phyloP scores from a whole-genome alignment of 2,888 invertebrate species.

The Meiosimyza platycephala region DNA sequence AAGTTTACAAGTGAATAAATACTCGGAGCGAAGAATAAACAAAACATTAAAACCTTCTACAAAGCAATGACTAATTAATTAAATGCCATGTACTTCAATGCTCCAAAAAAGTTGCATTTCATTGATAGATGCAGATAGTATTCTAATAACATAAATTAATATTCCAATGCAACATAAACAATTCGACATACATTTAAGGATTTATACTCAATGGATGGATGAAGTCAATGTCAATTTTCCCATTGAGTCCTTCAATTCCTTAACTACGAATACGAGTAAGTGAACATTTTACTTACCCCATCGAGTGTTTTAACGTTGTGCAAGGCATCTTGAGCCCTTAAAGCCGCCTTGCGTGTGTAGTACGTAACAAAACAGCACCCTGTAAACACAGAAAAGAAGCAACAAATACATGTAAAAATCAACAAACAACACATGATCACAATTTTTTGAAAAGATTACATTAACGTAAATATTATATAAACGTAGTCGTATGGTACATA shows the following conservation, averaged over 20 bases:
- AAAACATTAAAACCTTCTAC: too few species aligned
- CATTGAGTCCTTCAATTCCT: neutral
- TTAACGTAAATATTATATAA: too few species aligned
- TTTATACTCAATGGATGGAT: neutral
- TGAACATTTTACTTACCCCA: conserved; percentile 82
- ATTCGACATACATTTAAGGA: neutral
- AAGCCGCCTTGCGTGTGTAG: conserved; percentile 96
- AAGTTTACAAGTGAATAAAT: too few species aligned
- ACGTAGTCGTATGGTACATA: too few species aligned
- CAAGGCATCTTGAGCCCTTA: conserved; percentile 98
- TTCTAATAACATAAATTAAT: too few species aligned
- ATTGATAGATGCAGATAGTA: too few species aligned
- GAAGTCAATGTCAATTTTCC: neutral
- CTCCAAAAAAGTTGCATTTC: too few species aligned
- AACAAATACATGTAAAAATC: conserved; percentile 55
- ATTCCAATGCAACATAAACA: too few species aligned
- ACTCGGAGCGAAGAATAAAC: too few species aligned
- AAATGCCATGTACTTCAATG: too few species aligned
- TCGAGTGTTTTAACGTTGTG: conserved; percentile 98
- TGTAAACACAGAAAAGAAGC: conserved; percentile 69
- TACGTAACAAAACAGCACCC: conserved; percentile 99
- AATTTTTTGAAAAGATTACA: conserved; percentile 8
- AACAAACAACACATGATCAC: conserved; percentile 37
- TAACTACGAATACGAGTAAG: conserved; percentile 2
- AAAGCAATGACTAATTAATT: too few species aligned